Evolutionary conservation across 2,888 invertebrate species (phyloP).

Genomic region (Lottia gigantea): DNA sequence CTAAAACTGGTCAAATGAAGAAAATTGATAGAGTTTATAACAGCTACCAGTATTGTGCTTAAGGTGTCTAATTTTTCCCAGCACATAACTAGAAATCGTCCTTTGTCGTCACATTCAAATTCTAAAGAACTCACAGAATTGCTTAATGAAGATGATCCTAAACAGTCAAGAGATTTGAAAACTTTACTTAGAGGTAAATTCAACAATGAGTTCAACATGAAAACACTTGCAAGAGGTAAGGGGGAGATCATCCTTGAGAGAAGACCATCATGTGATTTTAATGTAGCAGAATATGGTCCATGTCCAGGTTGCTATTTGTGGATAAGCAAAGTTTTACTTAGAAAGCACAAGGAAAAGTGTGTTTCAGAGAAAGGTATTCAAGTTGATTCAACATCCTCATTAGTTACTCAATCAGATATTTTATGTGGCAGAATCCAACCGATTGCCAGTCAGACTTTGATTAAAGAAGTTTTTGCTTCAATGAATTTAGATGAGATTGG

Average conservation of each 20-base stretch:
- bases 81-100: not conserved
- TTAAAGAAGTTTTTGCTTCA: not conserved
- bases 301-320: not conserved
- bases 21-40: conserved; percentile 1
- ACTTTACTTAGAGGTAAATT: conserved; percentile 1
- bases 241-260: conserved; percentile 2
- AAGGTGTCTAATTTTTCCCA: not conserved
- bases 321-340: not conserved
- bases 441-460: not conserved
- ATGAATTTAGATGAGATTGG: not conserved
- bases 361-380: not conserved
- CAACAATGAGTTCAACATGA: conserved; percentile 2
- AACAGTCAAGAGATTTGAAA: not conserved
- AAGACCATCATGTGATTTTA: not conserved
- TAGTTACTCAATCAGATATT: conserved; percentile 6
- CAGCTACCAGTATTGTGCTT: conserved; percentile 7
- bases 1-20: not conserved
- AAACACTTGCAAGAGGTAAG: not conserved
- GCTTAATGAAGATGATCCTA: not conserved
- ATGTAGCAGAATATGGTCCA: not conserved
- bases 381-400: not conserved
- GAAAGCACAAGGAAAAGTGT: conserved; percentile 8
- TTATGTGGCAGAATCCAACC: not conserved
- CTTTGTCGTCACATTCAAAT: not conserved
- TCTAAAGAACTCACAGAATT: not conserved